Conservation (phyloP, 2,113 vertebrate genomes). For the Cinclus cinclus region DNA sequence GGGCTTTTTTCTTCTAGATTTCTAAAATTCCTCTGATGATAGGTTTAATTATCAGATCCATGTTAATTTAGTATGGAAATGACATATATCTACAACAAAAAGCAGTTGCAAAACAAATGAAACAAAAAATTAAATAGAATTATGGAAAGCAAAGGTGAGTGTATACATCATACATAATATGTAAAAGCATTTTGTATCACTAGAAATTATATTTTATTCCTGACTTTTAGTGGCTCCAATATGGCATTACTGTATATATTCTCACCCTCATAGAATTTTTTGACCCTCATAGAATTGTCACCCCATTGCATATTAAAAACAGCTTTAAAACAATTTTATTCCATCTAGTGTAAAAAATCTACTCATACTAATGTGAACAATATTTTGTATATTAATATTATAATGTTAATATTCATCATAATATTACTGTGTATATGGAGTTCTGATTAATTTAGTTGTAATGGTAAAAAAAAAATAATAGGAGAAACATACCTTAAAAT, state of each 20-base stretch:
- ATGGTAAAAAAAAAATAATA: not conserved
- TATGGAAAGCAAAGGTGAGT: not conserved
- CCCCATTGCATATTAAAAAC: not conserved
- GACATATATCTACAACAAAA: not conserved
- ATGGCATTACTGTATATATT: not conserved
- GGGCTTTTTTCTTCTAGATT: not conserved
- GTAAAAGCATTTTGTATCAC: not conserved
- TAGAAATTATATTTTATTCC: not conserved
- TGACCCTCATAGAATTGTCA: not conserved
- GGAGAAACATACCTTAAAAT: not conserved
- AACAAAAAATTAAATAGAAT: not conserved
- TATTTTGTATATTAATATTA: fast-evolving
- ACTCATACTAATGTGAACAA: not conserved
- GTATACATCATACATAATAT: not conserved
- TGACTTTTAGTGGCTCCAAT: not conserved
- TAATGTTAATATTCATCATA: not conserved
- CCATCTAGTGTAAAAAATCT: not conserved
- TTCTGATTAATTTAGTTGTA: not conserved
- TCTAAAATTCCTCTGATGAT: not conserved
- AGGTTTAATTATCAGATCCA: not conserved
- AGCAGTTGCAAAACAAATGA: not conserved
- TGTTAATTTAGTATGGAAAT: not conserved
- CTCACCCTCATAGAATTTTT: not conserved
- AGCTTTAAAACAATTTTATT: not conserved
- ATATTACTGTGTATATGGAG: not conserved